Base-by-base conservation (phyloP, 2,888 invertebrate genomes). In the Pseudococcus jackbeardsleyi region DNA sequence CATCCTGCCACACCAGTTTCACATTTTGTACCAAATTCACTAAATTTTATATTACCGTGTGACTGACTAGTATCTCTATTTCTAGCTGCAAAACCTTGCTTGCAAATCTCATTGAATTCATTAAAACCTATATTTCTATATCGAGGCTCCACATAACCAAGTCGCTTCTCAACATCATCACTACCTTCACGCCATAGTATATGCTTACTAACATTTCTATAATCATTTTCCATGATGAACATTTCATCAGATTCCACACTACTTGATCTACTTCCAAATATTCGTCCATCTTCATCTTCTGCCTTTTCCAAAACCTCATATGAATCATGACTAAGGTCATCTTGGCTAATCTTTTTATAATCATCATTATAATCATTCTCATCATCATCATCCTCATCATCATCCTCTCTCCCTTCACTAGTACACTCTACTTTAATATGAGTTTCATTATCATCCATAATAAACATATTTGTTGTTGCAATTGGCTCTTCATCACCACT, bases 251-350 rank as follows among this genome's bases (percentile, higher is more conserved):
- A 96, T 92, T 95, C 95, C 89, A 95, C 93, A 89, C 95, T 95
- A 91, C 95, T 95, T 87, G 95, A 95, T 90, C 95, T 93, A 19
- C 72, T 84, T 6, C 86, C 48, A 50, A 72, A 39, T 5, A 11
- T 42, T 6, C 12, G 85, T 26, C 42, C 42, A 42, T 42, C 42
- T 3, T 42, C 42, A 42, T 48, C 85, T 46, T 64, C 95, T 89
- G 26, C 85, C 17, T 64, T 95, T 91, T 96, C 96, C 89, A 96
- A 92, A 39, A 97, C 92, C 91, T 97, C 97, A 91, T 97, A 97
- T 90, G 96, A 96, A 91, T 97, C 97, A 91, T 97, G 96, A 50
- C 96, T 96, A 48, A 96, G 92, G 92, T 97, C 96, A 91, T 96
- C 96, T 91, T 96, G 96, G 12, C 96, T 96, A 26, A 90, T 89